Base-by-base conservation (phyloP, 64 coral and sea anemone genomes). In the Orbicella faveolata region DNA sequence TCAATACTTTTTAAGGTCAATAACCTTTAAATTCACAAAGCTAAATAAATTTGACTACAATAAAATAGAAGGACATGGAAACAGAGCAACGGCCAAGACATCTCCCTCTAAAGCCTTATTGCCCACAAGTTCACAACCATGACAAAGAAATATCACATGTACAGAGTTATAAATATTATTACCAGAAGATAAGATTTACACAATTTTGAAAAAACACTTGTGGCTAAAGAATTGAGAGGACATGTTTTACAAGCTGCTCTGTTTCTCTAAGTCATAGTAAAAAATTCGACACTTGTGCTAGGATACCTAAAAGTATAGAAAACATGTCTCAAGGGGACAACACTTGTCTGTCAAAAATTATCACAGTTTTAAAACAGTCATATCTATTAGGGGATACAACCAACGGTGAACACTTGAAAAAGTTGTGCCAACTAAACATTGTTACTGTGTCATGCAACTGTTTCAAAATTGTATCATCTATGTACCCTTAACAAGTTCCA, bases 391-490 rank as follows among this genome's bases (percentile, higher is more conserved):
- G 15, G 55, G 55, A 59, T 59, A 70, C 9, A 70, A 19, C 65
- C 15, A 68, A 59, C 15, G 7, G 14, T 34, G 8, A 15, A 20
- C 75, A 52, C 5, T 78, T 51, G 10, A 44, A 18, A 51, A 23
- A 23, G 18, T 23, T 23, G 16, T 48, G 36, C 17, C 37, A 48
- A 78, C 18, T 12, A 23, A 76, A n/a, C 21, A 52, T 15, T 44
- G 9, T 52, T 78, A 23, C 18, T 39, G 3, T 78, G 41, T 9
- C 18, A 51, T 78, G 81, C 20, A 70, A 85, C 82, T 53, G 82
- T 85, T 85, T 85, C 82, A 85, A 72, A 48, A 23, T 52, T 85
- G 82, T 68, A 85, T 70, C 63, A 70, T 23, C 3, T 52, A 81
- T 13, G 15, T 11, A 85, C 13, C 66, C 11, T 2, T n/a, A 52